These are phyloP conservation scores for Stomatorhinus walkeri DNA, from an alignment of 2,797 vertebrate species.

Conservation along the genomic window DNA sequence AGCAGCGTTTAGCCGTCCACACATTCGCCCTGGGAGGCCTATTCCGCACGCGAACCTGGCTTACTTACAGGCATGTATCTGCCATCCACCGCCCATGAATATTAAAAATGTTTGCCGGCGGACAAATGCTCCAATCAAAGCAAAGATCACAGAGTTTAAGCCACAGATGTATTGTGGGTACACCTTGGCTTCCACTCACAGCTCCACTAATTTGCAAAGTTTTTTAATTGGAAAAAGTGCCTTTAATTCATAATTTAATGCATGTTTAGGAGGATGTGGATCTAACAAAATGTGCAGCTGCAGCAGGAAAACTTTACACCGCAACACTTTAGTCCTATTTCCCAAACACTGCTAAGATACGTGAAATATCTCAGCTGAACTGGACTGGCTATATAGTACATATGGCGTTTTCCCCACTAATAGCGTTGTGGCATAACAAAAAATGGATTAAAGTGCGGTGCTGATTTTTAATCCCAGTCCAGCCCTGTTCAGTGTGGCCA, in stretches of 20 bases:
- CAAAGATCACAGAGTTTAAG: not conserved
- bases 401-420: not conserved
- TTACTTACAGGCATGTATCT: not conserved
- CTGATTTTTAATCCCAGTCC: not conserved
- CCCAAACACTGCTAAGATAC: not conserved
- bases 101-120: not conserved
- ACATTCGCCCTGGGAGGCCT: not conserved
- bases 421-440: not conserved
- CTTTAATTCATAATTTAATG: not conserved
- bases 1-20: not conserved
- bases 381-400: not conserved
- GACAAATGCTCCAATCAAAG: constrained; percentile 2
- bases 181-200: not conserved
- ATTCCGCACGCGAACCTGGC: not conserved
- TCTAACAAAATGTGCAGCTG: not conserved
- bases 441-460: not conserved
- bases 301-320: not conserved
- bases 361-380: not conserved
- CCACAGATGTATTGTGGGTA: not conserved
- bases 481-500: not conserved
- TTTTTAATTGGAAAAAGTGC: not conserved
- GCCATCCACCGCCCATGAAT: not conserved
- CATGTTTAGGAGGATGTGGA: not conserved
- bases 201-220: not conserved
- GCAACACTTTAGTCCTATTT: not conserved